Base-by-base conservation (phyloP, 2,888 invertebrate species). In the Tinea semifulvella region DNA sequence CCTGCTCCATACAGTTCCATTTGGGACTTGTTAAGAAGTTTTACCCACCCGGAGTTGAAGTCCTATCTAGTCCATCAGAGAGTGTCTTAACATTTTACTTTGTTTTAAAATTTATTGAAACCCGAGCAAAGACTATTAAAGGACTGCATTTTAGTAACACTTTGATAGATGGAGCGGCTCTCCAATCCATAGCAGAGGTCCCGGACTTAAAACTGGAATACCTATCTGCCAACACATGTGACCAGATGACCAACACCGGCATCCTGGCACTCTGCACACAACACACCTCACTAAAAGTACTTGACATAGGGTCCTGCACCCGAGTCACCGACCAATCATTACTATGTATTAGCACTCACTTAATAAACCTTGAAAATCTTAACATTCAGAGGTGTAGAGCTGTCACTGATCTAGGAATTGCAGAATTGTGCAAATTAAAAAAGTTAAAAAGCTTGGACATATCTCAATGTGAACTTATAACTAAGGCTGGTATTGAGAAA, bases 51-150 rank as follows among this genome's bases (percentile, higher is more conserved):
- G 63, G 61, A 35, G 56, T 60, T 39, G 58, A 73, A 48, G 7
- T 38, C 13, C 60, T 74, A 46, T 68, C 63, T 19, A 71, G 56
- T 45, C 84, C 86, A 47, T 90, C 88, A 38, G 88, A 88, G 54
- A 87, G 87, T 55, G 86, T 91, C 2, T 62, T 91, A 18, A 90
- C 91, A 26, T 91, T 90, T 57, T 82, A 83, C 52, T 88, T 87
- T 56, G 72, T 91, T 20, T 58, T 86, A 39, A 77, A 82, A 48
- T 85, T 85, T 50, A 72, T 90, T 39, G 65, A 66, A 43, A 63
- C 68, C 1, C 84, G 84, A 56, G 82, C 84, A 3, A 56, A 63
- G 27, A 68, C 68, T 25, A 68, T 91, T 13, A 87, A 84, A 51
- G 74, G 74, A 6, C 62, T 91, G 17, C 79, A 86, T 52, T 85